Evolutionary conservation across 2,113 vertebrate species (phyloP).

Genomic region (Sander lucioperca): DNA sequence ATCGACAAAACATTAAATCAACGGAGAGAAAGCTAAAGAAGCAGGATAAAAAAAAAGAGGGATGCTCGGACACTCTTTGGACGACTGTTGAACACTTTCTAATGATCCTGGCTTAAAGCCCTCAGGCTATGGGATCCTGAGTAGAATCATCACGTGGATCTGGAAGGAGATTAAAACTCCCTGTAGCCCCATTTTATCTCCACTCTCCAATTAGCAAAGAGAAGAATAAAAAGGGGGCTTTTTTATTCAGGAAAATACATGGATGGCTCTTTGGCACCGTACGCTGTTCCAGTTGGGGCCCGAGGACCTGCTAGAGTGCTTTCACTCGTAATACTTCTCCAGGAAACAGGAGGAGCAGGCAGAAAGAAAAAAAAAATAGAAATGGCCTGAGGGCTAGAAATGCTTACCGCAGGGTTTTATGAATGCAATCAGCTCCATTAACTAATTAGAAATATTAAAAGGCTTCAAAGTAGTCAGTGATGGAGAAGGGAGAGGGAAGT

Average conservation of each 20-base stretch:
- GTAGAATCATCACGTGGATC: conserved; percentile 60
- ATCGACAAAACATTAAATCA: conserved; percentile 54
- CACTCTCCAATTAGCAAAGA: conserved; percentile 73
- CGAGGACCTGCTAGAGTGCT: conserved; percentile 77
- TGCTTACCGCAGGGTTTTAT: conserved; percentile 82
- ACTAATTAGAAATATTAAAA: conserved; percentile 88
- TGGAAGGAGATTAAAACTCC: conserved; percentile 73
- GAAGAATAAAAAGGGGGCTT: conserved; percentile 55
- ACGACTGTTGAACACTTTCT: conserved; percentile 61
- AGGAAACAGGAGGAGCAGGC: conserved; percentile 53
- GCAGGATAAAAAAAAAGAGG: not conserved
- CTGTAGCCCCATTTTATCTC: conserved; percentile 64
- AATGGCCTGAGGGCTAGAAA: conserved; percentile 66
- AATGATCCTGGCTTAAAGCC: conserved; percentile 70
- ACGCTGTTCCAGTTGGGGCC: conserved; percentile 51
- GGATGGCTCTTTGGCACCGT: conserved; percentile 77
- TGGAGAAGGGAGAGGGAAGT: conserved; percentile 46
- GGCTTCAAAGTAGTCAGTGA: conserved; percentile 75
- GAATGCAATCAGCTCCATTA: conserved; percentile 84
- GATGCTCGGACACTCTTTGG: conserved; percentile 44
- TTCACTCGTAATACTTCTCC: conserved; percentile 78
- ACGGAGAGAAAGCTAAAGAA: conserved; percentile 33
- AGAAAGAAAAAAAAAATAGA: conserved; percentile 27
- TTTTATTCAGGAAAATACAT: conserved; percentile 61
- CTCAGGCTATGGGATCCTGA: conserved; percentile 46